Evolutionary conservation across 2,888 invertebrate genomes (phyloP).

Genomic region (Eupithecia centaureata): DNA sequence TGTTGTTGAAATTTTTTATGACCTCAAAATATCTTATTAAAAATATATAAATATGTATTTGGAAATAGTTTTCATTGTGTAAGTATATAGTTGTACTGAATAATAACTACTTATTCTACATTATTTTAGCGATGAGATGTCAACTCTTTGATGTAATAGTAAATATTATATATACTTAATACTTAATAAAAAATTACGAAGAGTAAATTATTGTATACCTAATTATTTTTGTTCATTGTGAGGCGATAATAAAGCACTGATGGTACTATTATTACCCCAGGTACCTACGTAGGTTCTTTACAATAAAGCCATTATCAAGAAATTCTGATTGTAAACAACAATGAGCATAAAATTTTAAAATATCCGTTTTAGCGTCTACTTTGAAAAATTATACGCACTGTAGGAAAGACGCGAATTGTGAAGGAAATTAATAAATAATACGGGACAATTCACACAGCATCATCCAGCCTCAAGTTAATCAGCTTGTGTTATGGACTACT

Average conservation of each 20-base stretch:
- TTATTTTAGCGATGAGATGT: constrained; percentile 38
- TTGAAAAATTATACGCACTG: no score
- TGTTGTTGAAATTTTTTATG: constrained; percentile 32
- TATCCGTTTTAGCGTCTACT: no score
- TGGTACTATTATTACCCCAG: no score
- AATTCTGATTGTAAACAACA: no score
- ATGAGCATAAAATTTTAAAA: no score
- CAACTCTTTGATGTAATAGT: constrained; percentile 40
- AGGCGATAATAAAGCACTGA: not conserved
- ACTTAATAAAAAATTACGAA: constrained; percentile 43
- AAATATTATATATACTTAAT: constrained; percentile 44
- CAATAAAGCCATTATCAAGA: no score
- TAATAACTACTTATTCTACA: constrained; percentile 31
- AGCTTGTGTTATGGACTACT: no score
- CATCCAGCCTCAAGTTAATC: no score
- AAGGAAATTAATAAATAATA: no score
- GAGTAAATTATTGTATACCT: constrained; percentile 24
- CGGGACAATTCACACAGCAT: no score
- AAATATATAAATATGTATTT: constrained; percentile 33
- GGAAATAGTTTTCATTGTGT: constrained; percentile 36
- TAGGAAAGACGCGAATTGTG: no score
- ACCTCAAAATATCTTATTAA: constrained; percentile 28
- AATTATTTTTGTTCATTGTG: not conserved
- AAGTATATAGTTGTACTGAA: constrained; percentile 34
- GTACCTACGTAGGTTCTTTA: no score